These are phyloP conservation scores for Hydra vulgaris DNA, from an alignment of 30 jellyfish, hydroid and myxozoan genomes.

Conservation along the genomic window DNA sequence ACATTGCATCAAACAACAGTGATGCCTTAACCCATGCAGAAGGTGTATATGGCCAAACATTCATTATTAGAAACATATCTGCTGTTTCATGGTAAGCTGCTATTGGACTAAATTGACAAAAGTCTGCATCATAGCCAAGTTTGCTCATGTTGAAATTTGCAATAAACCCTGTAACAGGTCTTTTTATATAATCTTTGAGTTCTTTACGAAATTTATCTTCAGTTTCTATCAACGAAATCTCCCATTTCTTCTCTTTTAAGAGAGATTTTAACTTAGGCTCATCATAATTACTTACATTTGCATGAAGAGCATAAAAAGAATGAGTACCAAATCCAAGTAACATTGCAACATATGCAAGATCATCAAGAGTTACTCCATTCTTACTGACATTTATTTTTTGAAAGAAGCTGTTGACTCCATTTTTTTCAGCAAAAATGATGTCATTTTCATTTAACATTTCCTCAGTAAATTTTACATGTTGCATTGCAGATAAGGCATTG, in stretches of 20 bases:
- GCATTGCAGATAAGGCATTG: too few relatives aligned
- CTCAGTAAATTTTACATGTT: too few relatives aligned
- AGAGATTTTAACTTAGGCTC: background rate
- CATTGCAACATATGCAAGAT: background rate
- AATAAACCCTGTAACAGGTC: constrained; percentile 14
- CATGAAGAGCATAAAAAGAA: background rate
- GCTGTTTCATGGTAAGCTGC: constrained; percentile 34
- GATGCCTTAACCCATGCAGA: constrained; percentile 53
- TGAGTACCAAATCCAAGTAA: background rate
- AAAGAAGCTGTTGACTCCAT: background rate
- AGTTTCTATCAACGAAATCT: background rate
- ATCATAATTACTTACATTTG: background rate
- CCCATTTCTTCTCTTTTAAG: background rate
- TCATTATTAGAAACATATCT: constrained; percentile 42
- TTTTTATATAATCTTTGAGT: background rate
- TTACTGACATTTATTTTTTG: background rate
- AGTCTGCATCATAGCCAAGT: constrained; percentile 27
- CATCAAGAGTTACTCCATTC: background rate
- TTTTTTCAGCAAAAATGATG: background rate
- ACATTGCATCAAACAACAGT: constrained; percentile 35
- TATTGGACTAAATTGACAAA: constrained; percentile 60
- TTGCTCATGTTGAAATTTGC: constrained; percentile 45
- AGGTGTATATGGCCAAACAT: constrained; percentile 67
- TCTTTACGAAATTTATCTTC: constrained; percentile 14
- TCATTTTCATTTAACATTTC: too few relatives aligned